Conservation (phyloP, 1,140 invertebrate species). For the Doryteuthis pealeii region DNA sequence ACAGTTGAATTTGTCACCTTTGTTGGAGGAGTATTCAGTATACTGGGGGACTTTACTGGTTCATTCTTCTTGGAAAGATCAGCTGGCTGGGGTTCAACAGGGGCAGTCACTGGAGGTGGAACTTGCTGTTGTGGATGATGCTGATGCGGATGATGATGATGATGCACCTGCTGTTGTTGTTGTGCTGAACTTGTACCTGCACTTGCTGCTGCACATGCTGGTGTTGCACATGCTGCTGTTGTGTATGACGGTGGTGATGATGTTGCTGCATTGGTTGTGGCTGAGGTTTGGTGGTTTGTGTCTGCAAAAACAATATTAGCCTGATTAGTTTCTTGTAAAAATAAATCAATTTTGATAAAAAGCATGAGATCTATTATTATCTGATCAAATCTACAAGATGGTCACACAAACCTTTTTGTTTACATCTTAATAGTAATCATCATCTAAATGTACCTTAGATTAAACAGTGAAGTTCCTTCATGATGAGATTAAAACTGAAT, state of each 20-base stretch:
- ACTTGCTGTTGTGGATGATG: neutral
- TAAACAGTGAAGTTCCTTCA: no score
- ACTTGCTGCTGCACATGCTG: conserved; percentile 2
- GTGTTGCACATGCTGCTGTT: neutral
- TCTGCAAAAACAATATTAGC: no score
- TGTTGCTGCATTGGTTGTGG: neutral
- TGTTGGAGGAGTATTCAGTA: neutral
- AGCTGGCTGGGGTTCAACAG: neutral
- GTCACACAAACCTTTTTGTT: no score
- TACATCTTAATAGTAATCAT: no score
- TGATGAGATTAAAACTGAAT: no score
- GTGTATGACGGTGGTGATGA: neutral
- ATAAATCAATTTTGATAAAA: no score
- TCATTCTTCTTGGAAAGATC: neutral
- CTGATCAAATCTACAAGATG: no score
- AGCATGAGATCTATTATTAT: no score
- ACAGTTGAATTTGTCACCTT: neutral
- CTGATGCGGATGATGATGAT: neutral
- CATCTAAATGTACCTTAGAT: no score
- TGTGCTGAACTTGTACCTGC: neutral
- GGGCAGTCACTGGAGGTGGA: neutral
- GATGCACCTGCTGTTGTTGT: neutral
- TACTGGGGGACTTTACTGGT: neutral
- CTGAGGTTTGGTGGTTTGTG: no score
- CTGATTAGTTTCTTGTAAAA: no score